Base-by-base conservation (phyloP, 2,797 vertebrate genomes). In the Hippopotamyrus pictus region DNA sequence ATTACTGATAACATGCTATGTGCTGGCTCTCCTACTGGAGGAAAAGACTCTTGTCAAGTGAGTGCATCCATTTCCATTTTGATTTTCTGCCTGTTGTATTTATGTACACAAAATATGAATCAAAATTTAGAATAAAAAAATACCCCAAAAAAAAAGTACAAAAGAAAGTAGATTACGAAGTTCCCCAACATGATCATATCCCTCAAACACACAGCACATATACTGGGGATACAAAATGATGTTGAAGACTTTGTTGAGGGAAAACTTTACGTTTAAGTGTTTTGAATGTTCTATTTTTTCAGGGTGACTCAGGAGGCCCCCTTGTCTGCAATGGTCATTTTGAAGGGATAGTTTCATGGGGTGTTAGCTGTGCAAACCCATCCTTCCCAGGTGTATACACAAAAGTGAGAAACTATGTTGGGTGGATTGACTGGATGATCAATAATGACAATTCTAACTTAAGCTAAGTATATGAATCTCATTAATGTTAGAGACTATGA, bases 241-340 rank as follows among this genome's bases (percentile, higher is more conserved):
- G 11, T 8, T 86, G 51, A 54, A 86, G 17, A 14, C 50, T 86
- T 86, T 86, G 17, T 54, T 41, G 57, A 51, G 9, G 5, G 33
- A 22, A 57, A 87, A 33, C 29, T 53, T 17, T 48, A n/a, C 48
- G n/a, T 73, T 29, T 41, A 65, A 14, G 51, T 8, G 48, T 19
- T 65, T 69, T 89, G 84, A 1, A 57, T 79, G 88, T 88, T 88
- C 5, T 37, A 1, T 92, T 57, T 76, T 86, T 19, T 25, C 93
- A 97, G 96, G 96, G 96, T 0, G 96, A 97, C 91, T 97, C 96
- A 1, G 96, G 96, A n/a, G 96, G 96, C 59, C 96, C 96, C 8
- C 94, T 97, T 0, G 11, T 96, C 46, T 97, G 96, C 90, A 91
- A 95, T 0, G 95, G 95, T 3, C 90, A 86, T 90, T 92, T 96